Percentiles rank a stretch among this genome's conserved stretches.
Conservation (phyloP, 1,140 invertebrate species). For the Galleria mellonella region DNA sequence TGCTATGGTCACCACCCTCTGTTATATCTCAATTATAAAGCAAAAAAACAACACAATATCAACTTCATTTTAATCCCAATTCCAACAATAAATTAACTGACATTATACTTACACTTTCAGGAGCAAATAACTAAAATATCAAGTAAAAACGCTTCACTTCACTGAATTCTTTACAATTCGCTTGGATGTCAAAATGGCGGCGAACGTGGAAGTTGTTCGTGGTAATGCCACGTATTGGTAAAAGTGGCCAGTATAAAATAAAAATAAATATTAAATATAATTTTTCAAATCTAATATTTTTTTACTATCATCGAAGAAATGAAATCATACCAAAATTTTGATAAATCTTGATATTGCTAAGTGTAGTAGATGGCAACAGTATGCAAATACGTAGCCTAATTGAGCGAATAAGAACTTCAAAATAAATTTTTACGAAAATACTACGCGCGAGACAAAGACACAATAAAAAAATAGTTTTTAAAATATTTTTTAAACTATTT, state of each 20-base stretch:
- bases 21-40: slow-evolving; percentile 13
- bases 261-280: slow-evolving; percentile 4
- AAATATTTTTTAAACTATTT: too few relatives aligned
- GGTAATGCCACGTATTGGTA: slow-evolving; percentile 84
- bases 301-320: too few relatives aligned
- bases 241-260: slow-evolving; percentile 61
- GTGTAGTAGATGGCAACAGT: too few relatives aligned
- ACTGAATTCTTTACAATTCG: slow-evolving; percentile 81
- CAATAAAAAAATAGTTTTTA: too few relatives aligned
- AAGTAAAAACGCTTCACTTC: slow-evolving; percentile 81
- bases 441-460: too few relatives aligned
- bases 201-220: slow-evolving; percentile 83
- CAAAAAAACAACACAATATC: not conserved
- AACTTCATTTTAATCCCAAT: not conserved
- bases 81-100: not conserved
- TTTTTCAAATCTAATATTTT: not conserved
- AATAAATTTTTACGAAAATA: too few relatives aligned
- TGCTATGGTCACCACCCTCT: slow-evolving; percentile 48
- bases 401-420: too few relatives aligned
- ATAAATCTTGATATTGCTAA: too few relatives aligned
- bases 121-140: slow-evolving; percentile 78
- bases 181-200: slow-evolving; percentile 85
- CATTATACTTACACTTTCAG: slow-evolving; percentile 76
- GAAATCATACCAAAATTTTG: too few relatives aligned
- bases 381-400: too few relatives aligned